Conservation (phyloP, 2,888 invertebrate genomes). For the Neoaliturus tenellus region DNA sequence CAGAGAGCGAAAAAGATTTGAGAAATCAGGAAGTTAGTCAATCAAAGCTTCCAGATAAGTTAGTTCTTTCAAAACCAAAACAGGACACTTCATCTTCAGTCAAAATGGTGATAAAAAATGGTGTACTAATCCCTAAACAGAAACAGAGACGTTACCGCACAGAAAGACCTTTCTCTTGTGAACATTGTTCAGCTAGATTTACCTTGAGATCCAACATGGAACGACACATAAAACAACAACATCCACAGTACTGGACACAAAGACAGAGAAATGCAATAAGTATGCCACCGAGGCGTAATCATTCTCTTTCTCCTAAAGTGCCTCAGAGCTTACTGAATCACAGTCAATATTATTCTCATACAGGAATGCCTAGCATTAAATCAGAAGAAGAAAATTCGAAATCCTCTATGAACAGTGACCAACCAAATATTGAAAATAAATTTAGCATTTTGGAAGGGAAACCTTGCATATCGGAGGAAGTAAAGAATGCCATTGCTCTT, state of each 20-base stretch:
- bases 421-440: slow-evolving; percentile 36
- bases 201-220: slow-evolving; percentile 97
- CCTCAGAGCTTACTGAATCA: slow-evolving; percentile 32
- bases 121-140: slow-evolving; percentile 93
- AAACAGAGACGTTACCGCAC: slow-evolving; percentile 93
- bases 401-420: slow-evolving; percentile 32
- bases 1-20: slow-evolving; percentile 40
- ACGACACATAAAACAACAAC: slow-evolving; percentile 95
- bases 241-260: slow-evolving; percentile 93
- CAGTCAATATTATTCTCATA: slow-evolving; percentile 30
- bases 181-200: slow-evolving; percentile 93
- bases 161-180: slow-evolving; percentile 93
- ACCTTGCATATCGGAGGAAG: slow-evolving; percentile 77
- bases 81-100: slow-evolving; percentile 75
- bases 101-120: slow-evolving; percentile 94
- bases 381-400: slow-evolving; percentile 49
- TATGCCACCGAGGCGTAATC: slow-evolving; percentile 34
- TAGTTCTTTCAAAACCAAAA: slow-evolving; percentile 67
- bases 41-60: slow-evolving; percentile 71
- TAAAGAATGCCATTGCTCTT: slow-evolving; percentile 87
- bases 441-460: background rate
- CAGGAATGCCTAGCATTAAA: slow-evolving; percentile 4
- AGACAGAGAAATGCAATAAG: slow-evolving; percentile 63
- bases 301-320: background rate
- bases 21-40: slow-evolving; percentile 69